phyloP scores from a whole-genome alignment of 2,113 vertebrate species.

The Dipodomys ordii region DNA sequence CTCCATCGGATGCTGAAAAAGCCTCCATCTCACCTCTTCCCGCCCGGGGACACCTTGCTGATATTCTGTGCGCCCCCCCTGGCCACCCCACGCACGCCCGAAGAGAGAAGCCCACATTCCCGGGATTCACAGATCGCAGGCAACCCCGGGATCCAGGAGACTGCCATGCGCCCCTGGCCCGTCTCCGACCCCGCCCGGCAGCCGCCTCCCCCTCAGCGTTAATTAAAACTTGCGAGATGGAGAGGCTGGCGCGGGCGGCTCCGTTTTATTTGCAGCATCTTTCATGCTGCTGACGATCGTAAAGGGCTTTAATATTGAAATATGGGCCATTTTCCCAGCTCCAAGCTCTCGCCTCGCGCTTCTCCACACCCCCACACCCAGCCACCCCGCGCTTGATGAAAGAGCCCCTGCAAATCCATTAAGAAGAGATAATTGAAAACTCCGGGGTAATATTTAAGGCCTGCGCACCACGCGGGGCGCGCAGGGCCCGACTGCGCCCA shows the following conservation, averaged over 20 bases:
- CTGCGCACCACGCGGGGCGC: slow-evolving; percentile 20
- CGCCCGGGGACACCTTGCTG: rapidly evolving
- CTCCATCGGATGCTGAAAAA: too few species aligned
- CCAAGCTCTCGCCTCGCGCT: slow-evolving; percentile 75
- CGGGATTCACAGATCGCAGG: background rate
- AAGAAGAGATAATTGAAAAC: slow-evolving; percentile 87
- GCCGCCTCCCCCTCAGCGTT: slow-evolving; percentile 81
- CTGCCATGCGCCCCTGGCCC: slow-evolving; percentile 15
- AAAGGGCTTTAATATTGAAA: slow-evolving; percentile 87
- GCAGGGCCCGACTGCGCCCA: slow-evolving; percentile 36
- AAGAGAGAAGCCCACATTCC: background rate
- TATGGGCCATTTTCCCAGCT: slow-evolving; percentile 85
- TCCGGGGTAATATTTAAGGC: slow-evolving; percentile 83
- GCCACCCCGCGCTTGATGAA: slow-evolving; percentile 83
- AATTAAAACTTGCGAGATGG: slow-evolving; percentile 84
- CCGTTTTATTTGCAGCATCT: slow-evolving; percentile 83
- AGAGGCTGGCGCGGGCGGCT: slow-evolving; percentile 79
- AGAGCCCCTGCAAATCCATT: slow-evolving; percentile 85
- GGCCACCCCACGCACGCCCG: too few species aligned
- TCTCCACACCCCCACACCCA: slow-evolving; percentile 78
- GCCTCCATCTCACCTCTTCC: background rate
- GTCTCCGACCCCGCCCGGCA: slow-evolving; percentile 69
- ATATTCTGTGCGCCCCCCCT: background rate
- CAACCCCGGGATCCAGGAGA: background rate
- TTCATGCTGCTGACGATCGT: slow-evolving; percentile 83